phyloP scores from a whole-genome alignment of 2,113 vertebrate genomes.

The Heterocephalus glaber region DNA sequence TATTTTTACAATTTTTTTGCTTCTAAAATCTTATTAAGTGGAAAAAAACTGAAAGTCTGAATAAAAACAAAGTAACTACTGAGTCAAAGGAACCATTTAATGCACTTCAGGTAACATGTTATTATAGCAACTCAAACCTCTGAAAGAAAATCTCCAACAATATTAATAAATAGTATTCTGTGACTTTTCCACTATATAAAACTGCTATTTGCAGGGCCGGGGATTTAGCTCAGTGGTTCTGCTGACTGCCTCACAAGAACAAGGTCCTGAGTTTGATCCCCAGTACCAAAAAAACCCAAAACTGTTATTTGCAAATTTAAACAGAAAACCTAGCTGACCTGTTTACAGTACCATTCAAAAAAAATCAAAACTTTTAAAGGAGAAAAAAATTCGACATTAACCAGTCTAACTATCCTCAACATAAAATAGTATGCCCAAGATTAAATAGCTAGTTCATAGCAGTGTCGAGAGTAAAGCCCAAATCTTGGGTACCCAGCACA shows the following conservation, averaged over 20 bases:
- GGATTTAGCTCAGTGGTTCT: no score
- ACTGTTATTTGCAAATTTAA: neutral
- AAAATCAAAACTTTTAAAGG: constrained; percentile 18
- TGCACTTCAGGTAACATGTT: neutral
- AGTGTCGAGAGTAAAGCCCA: neutral
- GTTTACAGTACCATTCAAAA: constrained; percentile 54
- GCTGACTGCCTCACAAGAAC: no score
- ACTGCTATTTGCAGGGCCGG: no score
- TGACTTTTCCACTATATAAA: constrained; percentile 11
- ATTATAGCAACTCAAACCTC: neutral
- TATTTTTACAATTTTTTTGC: neutral
- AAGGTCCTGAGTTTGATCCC: no score
- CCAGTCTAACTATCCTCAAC: neutral
- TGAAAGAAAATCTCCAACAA: neutral
- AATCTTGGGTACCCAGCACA: neutral
- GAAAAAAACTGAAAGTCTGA: neutral
- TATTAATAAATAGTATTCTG: neutral
- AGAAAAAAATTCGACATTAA: constrained; percentile 5
- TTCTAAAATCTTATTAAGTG: neutral
- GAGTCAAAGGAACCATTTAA: neutral
- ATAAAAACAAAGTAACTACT: constrained; percentile 24
- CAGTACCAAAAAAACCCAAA: no score
- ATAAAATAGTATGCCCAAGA: neutral
- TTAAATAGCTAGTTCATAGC: neutral
- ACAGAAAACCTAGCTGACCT: constrained; percentile 34